These are phyloP conservation scores for Diaperis boleti DNA, from an alignment of 2,888 invertebrate species.

Conservation along the genomic window DNA sequence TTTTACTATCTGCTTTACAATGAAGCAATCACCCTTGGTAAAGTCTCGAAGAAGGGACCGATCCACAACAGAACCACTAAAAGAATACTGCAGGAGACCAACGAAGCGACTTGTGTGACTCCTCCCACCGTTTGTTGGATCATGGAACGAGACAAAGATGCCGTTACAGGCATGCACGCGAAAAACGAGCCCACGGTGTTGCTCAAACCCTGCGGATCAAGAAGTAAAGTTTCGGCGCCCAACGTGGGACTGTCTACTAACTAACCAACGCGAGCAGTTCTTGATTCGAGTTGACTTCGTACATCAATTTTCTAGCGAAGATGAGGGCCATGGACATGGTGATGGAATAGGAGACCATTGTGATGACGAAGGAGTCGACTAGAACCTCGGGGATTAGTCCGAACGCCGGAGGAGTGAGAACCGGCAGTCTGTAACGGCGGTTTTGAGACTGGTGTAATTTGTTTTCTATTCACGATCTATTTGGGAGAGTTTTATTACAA, in stretches of 20 bases:
- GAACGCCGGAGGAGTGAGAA: slow-evolving; percentile 73
- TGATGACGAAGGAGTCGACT: slow-evolving; percentile 77
- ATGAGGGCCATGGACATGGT: slow-evolving; percentile 86
- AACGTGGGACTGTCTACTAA: neutral
- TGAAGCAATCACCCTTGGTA: slow-evolving; percentile 72
- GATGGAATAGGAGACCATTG: slow-evolving; percentile 83
- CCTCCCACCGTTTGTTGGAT: slow-evolving; percentile 89
- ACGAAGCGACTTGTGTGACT: slow-evolving; percentile 77
- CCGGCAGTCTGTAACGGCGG: slow-evolving; percentile 75
- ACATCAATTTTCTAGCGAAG: slow-evolving; percentile 80
- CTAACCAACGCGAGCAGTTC: slow-evolving; percentile 75
- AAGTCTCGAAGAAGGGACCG: slow-evolving; percentile 78
- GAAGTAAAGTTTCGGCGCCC: no score
- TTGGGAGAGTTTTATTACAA: no score
- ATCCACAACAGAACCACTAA: slow-evolving; percentile 78
- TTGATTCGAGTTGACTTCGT: slow-evolving; percentile 82
- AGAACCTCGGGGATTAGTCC: slow-evolving; percentile 72
- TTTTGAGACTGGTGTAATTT: no score
- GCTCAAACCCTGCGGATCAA: slow-evolving; percentile 78
- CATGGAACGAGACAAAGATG: slow-evolving; percentile 78
- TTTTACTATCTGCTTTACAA: no score
- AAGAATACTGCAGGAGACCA: slow-evolving; percentile 76
- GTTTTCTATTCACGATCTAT: no score
- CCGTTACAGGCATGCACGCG: slow-evolving; percentile 79
- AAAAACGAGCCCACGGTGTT: slow-evolving; percentile 83